These are phyloP conservation scores for Typhlichthys eigenmanni DNA, from an alignment of 2,797 vertebrate genomes.

Conservation along the genomic window DNA sequence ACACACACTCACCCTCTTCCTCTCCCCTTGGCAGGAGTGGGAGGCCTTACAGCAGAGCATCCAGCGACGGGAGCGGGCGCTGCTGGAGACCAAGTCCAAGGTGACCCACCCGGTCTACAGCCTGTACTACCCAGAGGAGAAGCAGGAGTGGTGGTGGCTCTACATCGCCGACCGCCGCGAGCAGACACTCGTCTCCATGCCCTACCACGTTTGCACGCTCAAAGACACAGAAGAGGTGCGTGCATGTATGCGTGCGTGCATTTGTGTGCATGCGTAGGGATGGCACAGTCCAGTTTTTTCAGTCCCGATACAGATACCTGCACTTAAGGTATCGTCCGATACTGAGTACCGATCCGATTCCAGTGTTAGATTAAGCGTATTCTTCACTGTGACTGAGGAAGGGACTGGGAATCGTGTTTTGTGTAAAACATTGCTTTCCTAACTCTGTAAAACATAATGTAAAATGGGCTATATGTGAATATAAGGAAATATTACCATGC, in stretches of 20 bases:
- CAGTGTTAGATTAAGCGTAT: too few species aligned
- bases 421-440: too few species aligned
- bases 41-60: conserved; percentile 97
- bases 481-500: too few species aligned
- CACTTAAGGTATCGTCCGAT: too few species aligned
- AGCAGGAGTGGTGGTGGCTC: conserved; percentile 99
- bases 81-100: conserved; percentile 99
- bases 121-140: conserved; percentile 97
- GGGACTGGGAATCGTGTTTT: too few species aligned
- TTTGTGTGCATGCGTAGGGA: too few species aligned
- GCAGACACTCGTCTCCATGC: conserved; percentile 96
- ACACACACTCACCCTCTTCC: not conserved
- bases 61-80: conserved; percentile 92
- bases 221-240: conserved; percentile 96
- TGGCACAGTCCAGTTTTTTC: too few species aligned
- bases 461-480: too few species aligned
- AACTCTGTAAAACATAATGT: too few species aligned
- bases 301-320: too few species aligned
- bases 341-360: too few species aligned
- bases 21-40: conserved; percentile 85
- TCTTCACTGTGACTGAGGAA: too few species aligned
- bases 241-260: not conserved
- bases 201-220: conserved; percentile 95
- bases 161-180: conserved; percentile 96
- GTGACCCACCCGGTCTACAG: conserved; percentile 95